These are phyloP conservation scores for Dynastes hyllus DNA, from an alignment of 2,888 invertebrate species.

Conservation along the genomic window DNA sequence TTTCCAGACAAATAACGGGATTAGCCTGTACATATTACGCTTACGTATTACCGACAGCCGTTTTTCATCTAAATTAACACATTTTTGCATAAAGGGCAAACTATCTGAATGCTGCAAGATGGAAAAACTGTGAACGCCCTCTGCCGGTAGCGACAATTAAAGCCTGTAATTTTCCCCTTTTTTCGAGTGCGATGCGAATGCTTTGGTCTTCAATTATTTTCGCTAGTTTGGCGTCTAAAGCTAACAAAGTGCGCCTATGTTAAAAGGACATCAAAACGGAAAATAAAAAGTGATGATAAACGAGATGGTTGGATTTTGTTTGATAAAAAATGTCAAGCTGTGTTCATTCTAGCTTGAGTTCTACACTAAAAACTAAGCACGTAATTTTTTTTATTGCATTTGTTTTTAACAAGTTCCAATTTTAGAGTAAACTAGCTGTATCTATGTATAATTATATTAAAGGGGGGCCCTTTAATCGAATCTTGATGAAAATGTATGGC, in stretches of 20 bases:
- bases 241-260: no score
- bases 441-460: no score
- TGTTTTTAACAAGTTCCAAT: no score
- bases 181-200: not conserved
- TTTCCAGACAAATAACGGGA: not conserved
- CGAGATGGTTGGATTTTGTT: no score
- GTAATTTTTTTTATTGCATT: no score
- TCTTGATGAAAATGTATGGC: no score
- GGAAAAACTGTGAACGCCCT: conserved; percentile 9
- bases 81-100: conserved; percentile 26
- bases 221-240: not conserved
- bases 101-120: conserved; percentile 9
- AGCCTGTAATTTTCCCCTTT: not conserved
- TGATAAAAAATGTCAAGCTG: no score
- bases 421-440: no score
- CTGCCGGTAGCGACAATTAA: conserved; percentile 1
- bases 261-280: not conserved
- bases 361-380: no score
- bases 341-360: no score
- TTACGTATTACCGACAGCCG: not conserved
- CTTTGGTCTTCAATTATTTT: not conserved
- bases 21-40: not conserved
- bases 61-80: conserved; percentile 21
- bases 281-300: no score
- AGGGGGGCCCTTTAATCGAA: no score